These are phyloP conservation scores for Euleptes europaea DNA, from an alignment of 2,113 vertebrate genomes.

Conservation along the genomic window DNA sequence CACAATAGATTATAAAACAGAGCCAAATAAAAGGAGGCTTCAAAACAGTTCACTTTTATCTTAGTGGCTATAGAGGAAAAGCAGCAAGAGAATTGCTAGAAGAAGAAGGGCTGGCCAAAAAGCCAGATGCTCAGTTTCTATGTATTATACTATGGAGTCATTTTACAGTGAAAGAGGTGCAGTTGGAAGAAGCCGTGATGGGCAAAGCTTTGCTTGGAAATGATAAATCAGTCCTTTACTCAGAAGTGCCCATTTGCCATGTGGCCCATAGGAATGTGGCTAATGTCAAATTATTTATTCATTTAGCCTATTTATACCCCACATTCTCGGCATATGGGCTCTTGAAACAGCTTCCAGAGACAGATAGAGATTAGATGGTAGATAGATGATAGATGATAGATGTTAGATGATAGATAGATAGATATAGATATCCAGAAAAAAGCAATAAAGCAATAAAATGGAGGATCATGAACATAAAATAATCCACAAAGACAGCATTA, in stretches of 20 bases:
- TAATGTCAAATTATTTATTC: no score
- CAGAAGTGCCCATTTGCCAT: neutral
- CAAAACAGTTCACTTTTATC: slow-evolving; percentile 52
- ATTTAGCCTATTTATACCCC: no score
- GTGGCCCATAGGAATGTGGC: neutral
- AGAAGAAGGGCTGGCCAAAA: neutral
- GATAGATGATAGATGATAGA: no score
- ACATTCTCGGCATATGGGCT: no score
- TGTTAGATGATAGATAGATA: no score
- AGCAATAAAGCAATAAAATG: no score
- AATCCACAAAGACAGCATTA: no score
- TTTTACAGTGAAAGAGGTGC: neutral
- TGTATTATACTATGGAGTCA: accelerated
- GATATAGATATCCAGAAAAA: no score
- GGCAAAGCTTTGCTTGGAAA: neutral
- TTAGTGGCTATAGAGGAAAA: slow-evolving; percentile 36
- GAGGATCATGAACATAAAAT: no score
- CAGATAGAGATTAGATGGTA: no score
- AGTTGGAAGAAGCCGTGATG: neutral
- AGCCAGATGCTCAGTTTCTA: neutral
- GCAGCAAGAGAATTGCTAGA: neutral
- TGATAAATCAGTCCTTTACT: neutral
- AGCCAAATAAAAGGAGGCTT: slow-evolving; percentile 62
- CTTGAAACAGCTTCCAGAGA: no score
- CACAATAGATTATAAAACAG: slow-evolving; percentile 58